Evolutionary conservation across 2,888 invertebrate species (phyloP).

Genomic region (Phlogophora meticulosa): DNA sequence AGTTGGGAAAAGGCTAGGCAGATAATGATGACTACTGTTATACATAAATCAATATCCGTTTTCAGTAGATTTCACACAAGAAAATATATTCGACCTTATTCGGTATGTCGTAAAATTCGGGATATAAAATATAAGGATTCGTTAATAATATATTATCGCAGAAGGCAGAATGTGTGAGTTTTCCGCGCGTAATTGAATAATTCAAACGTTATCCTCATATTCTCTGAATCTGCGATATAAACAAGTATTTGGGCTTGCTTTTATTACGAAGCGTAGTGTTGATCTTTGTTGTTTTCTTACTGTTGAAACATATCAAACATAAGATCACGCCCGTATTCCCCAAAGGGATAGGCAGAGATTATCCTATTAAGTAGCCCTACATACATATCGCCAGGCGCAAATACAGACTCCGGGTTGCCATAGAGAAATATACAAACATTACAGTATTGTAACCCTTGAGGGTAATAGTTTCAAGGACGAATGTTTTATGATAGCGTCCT

Average conservation of each 20-base stretch:
- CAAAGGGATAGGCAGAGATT: no score
- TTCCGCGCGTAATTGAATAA: slow-evolving; percentile 32
- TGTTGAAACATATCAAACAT: no score
- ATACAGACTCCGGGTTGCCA: no score
- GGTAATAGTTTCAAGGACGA: not conserved
- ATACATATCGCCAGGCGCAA: no score
- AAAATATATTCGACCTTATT: slow-evolving; percentile 16
- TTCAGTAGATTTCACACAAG: not conserved
- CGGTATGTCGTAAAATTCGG: slow-evolving; percentile 16
- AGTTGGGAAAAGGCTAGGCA: no score
- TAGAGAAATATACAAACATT: no score
- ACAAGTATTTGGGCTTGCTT: slow-evolving; percentile 11
- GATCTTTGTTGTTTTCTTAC: slow-evolving; percentile 1
- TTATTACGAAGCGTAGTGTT: not conserved
- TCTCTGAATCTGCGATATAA: slow-evolving; percentile 4
- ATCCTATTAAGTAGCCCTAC: no score
- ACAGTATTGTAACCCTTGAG: not conserved
- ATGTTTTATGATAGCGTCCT: not conserved
- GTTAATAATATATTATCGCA: slow-evolving; percentile 7
- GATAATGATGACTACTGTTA: not conserved
- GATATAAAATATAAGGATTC: slow-evolving; percentile 35
- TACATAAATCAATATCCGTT: not conserved
- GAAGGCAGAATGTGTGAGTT: slow-evolving; percentile 19
- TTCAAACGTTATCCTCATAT: slow-evolving; percentile 24
- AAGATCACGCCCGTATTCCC: no score